Evolutionary conservation across 35 echinoderm and acorn worm species (phyloP).

Genomic region (Ophiothrix spiculata): DNA sequence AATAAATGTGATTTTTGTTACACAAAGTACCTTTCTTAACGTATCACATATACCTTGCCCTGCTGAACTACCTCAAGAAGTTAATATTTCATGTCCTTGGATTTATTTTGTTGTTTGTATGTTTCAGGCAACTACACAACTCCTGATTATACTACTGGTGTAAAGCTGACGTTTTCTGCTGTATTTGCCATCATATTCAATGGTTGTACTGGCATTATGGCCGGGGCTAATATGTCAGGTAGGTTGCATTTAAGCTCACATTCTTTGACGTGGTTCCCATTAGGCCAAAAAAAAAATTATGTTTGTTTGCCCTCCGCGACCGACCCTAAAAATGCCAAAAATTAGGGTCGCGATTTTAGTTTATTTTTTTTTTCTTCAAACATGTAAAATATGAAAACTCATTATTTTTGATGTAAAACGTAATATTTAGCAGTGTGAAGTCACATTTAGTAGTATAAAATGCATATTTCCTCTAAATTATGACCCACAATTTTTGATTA

Average conservation of each 20-base stretch:
- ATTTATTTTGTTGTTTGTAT: neutral
- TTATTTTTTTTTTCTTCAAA: too few species aligned
- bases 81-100: neutral
- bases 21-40: neutral
- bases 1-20: too few species aligned
- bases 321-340: too few species aligned
- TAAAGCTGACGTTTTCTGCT: constrained; percentile 48
- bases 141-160: constrained; percentile 63
- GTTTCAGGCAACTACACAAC: constrained; percentile 42
- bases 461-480: too few species aligned
- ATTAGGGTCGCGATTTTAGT: too few species aligned
- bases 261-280: too few species aligned
- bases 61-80: neutral
- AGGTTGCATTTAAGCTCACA: too few species aligned
- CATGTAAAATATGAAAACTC: neutral
- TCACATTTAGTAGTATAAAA: too few species aligned
- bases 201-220: constrained; percentile 93
- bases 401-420: neutral
- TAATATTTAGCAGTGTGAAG: too few species aligned
- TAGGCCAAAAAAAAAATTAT: too few species aligned
- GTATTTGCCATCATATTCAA: constrained; percentile 98
- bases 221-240: constrained; percentile 97
- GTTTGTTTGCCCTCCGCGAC: too few species aligned
- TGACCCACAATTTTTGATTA: too few species aligned
- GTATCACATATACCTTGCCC: neutral